Base-by-base conservation (phyloP, 2,888 invertebrate genomes). In the Ceraclea dissimilis region DNA sequence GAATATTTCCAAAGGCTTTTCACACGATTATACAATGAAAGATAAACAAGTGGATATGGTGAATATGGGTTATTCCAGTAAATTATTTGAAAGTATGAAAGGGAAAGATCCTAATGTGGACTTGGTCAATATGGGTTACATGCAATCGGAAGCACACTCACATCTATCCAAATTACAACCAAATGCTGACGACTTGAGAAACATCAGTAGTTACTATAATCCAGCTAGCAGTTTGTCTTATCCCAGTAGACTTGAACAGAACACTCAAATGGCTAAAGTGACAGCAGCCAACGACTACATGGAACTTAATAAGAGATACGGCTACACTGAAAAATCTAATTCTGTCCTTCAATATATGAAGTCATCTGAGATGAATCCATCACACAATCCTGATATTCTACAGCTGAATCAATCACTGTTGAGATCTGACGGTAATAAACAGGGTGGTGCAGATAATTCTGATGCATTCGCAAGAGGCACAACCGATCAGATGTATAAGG, bases 91-190 rank as follows among this genome's bases (percentile, higher is more conserved):
- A 6, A 50, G 6, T 13, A 56, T 62, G 20, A 69, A 68, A 57
- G n/a, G 49, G 51, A 61, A 60, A 56, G 44, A 48, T 39, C 43
- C 49, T n/a, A 56, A 70, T 61, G 68, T 75, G 39, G 77, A 78
- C 63, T 75, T 78, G 75, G 69, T 77, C 1, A 77, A 76, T 62
- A 75, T 77, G 75, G 76, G 77, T 2, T 78, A 77, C 61, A 69
- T 75, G 67, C 73, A 73, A 59, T 66, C 71, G 4, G 76, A 76
- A 26, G n/a, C 58, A 2, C 48, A 31, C 21, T 18, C 51, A 10
- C 54, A 52, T 34, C 17, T 46, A 16, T n/a, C 54, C 16, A 61
- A 61, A 44, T 22, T 57, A 22, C 47, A 53, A 51, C 56, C 65
- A 8, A 62, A 61, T 51, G 39, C 58, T 39, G 55, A 59, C n/a